Evolutionary conservation across 1,140 invertebrate genomes (phyloP).

Genomic region (Cyclargus thomasi): DNA sequence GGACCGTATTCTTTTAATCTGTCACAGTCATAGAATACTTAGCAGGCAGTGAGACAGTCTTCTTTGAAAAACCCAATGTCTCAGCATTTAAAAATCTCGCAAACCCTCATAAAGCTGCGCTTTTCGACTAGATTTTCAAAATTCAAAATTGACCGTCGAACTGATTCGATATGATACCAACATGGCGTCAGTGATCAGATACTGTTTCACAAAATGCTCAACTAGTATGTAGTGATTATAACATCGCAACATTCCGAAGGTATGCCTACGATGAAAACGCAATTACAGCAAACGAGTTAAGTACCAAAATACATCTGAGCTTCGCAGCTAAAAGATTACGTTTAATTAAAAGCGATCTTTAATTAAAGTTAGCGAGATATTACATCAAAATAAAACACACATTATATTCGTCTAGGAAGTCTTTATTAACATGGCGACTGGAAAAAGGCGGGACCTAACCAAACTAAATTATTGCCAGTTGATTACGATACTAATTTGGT

Average conservation of each 20-base stretch:
- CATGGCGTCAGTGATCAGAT: neutral
- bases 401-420: conserved; percentile 65
- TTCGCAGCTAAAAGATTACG: conserved; percentile 49
- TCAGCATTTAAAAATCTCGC: too few relatives aligned
- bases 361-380: conserved; percentile 58
- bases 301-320: conserved; percentile 37
- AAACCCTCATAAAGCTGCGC: too few relatives aligned
- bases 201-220: neutral
- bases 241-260: conserved; percentile 11
- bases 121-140: too few relatives aligned
- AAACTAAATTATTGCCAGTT: conserved; percentile 58
- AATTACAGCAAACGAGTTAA: conserved; percentile 40
- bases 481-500: conserved; percentile 3
- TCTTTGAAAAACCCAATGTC: too few relatives aligned
- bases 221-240: conserved; percentile 4
- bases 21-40: too few relatives aligned
- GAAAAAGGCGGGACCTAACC: conserved; percentile 59
- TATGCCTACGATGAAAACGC: conserved; percentile 35
- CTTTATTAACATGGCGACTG: conserved; percentile 71
- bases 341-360: conserved; percentile 67
- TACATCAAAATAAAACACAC: conserved; percentile 62
- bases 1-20: too few relatives aligned
- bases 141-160: too few relatives aligned
- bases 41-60: too few relatives aligned
- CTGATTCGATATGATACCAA: too few relatives aligned